A percentile compares a stretch with the other conserved stretches of the same genome.
phyloP scores from a whole-genome alignment of 1,140 invertebrate genomes.

The Drosophila sturtevanti region DNA sequence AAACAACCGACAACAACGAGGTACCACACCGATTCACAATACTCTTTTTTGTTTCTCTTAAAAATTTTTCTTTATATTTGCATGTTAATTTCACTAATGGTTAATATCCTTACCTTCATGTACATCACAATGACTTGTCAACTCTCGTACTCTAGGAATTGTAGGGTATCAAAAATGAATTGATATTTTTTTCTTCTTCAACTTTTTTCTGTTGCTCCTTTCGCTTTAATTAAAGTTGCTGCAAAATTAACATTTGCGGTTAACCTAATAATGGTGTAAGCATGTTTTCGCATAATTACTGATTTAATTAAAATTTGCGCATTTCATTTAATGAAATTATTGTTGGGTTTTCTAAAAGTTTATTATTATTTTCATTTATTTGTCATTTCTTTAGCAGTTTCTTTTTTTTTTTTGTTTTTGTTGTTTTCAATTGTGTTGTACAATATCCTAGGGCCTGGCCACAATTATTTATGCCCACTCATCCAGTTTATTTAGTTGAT shows the following conservation, averaged over 20 bases:
- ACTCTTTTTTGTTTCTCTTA: too few relatives aligned
- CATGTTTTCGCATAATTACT: slow-evolving; percentile 62
- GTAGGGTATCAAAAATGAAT: neutral
- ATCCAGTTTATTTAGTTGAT: neutral
- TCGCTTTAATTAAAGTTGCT: slow-evolving; percentile 52
- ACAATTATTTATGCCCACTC: slow-evolving; percentile 15
- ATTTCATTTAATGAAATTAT: slow-evolving; percentile 46
- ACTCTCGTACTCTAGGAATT: too few relatives aligned
- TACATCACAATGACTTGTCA: too few relatives aligned
- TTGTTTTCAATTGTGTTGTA: neutral
- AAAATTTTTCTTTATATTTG: too few relatives aligned
- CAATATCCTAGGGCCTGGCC: neutral
- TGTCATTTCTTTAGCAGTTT: slow-evolving; percentile 2
- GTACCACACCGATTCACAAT: neutral
- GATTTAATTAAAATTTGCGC: slow-evolving; percentile 69
- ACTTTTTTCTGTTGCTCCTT: neutral
- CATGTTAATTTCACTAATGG: too few relatives aligned
- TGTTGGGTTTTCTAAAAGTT: neutral
- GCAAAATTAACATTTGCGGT: slow-evolving; percentile 58
- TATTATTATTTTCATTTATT: slow-evolving; percentile 29
- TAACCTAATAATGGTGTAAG: slow-evolving; percentile 34
- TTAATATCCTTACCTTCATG: too few relatives aligned
- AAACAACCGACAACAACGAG: neutral
- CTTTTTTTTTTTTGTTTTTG: neutral
- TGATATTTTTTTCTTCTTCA: neutral